Conservation (phyloP, 2,888 invertebrate species). For the Gastrophysa polygoni region DNA sequence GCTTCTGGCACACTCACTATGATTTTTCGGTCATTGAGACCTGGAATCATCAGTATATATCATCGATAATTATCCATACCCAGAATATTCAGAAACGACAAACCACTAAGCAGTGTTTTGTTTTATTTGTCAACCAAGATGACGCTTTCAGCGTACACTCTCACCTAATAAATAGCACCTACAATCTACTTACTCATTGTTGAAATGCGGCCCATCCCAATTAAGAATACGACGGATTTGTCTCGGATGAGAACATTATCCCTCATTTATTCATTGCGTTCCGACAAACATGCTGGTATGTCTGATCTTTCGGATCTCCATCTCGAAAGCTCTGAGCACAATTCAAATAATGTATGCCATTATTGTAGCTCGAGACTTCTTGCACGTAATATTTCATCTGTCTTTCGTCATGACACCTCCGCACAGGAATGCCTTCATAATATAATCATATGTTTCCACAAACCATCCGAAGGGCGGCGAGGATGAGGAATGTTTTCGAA, state of each 20-base stretch:
- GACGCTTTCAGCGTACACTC: too few species aligned
- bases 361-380: constrained; percentile 34
- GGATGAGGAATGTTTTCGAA: constrained; percentile 16
- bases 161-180: too few species aligned
- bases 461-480: constrained; percentile 24
- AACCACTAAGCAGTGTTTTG: too few species aligned
- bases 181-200: too few species aligned
- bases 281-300: constrained; percentile 35
- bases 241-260: constrained; percentile 12
- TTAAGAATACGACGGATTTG: constrained; percentile 9
- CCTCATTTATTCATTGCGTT: constrained; percentile 30
- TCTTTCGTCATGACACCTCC: constrained; percentile 26
- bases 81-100: too few species aligned
- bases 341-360: constrained; percentile 42
- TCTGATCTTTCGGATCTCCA: constrained; percentile 28
- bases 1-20: too few species aligned
- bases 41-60: too few species aligned
- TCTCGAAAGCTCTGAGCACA: constrained; percentile 36
- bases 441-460: constrained; percentile 30
- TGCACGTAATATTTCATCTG: constrained; percentile 35
- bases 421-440: constrained; percentile 21
- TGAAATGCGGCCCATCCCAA: constrained; percentile 6
- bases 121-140: too few species aligned
- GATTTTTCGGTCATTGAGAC: too few species aligned
- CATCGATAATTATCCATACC: too few species aligned